phyloP scores from a whole-genome alignment of 2,888 invertebrate genomes.

The Xanthia icteritia region DNA sequence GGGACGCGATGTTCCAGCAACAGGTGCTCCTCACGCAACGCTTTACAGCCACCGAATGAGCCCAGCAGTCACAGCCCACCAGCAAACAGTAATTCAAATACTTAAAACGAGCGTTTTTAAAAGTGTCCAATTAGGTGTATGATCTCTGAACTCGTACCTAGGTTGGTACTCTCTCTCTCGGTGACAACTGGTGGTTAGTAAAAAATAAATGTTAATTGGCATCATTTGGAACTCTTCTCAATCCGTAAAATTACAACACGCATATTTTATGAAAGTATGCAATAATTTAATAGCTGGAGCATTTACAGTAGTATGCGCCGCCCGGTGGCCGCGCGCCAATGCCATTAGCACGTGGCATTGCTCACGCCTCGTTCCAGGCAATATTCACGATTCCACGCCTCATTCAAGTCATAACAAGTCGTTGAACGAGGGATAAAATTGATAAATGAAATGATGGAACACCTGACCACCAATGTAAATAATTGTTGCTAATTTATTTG shows the following conservation, averaged over 20 bases:
- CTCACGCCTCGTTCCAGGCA: neutral
- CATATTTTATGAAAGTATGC: neutral
- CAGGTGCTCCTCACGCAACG: slow-evolving; percentile 53
- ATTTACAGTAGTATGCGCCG: neutral
- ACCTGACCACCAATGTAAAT: neutral
- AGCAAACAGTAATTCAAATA: slow-evolving; percentile 30
- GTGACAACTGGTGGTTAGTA: no score
- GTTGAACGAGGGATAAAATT: neutral
- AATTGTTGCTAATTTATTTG: neutral
- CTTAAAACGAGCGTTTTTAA: neutral
- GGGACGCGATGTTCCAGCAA: slow-evolving; percentile 25
- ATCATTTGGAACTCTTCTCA: neutral
- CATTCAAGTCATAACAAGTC: neutral
- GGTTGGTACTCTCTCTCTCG: no score
- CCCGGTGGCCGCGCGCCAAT: neutral
- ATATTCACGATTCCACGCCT: neutral
- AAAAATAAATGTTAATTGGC: no score
- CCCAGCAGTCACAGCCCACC: slow-evolving; percentile 13
- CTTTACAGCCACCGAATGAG: neutral
- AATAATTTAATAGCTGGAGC: slow-evolving; percentile 1
- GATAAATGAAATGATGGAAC: neutral
- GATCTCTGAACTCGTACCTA: no score
- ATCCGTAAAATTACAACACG: neutral
- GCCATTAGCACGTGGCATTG: neutral
- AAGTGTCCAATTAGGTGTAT: no score